phyloP scores from a whole-genome alignment of 2,113 vertebrate genomes.

The Erythrolamprus reginae region DNA sequence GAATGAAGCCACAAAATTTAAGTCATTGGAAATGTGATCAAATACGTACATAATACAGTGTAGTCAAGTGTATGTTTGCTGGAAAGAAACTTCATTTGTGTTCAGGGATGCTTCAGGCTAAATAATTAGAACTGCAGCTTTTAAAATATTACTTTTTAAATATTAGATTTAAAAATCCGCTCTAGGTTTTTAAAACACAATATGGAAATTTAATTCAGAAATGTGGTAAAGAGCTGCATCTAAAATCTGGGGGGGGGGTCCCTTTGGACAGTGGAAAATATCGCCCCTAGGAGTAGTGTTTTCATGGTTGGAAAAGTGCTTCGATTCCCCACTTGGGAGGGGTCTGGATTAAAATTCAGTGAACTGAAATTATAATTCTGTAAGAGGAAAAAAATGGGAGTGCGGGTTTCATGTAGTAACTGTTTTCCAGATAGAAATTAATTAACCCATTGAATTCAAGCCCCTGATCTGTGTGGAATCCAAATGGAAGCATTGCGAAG shows the following conservation, averaged over 20 bases:
- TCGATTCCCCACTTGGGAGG: not conserved
- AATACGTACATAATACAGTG: not conserved
- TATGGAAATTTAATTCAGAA: not conserved
- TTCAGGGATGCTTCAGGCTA: not conserved
- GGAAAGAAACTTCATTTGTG: not conserved
- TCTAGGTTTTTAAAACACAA: not conserved
- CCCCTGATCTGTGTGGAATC: not conserved
- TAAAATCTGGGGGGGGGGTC: not conserved
- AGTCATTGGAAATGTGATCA: not conserved
- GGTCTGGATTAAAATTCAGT: not conserved
- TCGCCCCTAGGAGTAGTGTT: not conserved
- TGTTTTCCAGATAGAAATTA: not conserved
- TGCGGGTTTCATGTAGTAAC: not conserved
- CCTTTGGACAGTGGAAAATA: not conserved
- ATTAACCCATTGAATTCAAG: not conserved
- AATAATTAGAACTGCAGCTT: not conserved
- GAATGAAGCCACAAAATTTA: not conserved
- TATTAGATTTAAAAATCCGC: not conserved
- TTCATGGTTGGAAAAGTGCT: not conserved
- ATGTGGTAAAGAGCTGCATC: not conserved
- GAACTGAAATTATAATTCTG: not conserved
- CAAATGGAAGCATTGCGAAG: not conserved
- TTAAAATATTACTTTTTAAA: not conserved
- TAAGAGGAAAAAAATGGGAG: not conserved
- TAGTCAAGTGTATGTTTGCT: not conserved